Base-by-base conservation (phyloP, 30 jellyfish, hydroid and myxozoan genomes). In the Aurelia sp. region DNA sequence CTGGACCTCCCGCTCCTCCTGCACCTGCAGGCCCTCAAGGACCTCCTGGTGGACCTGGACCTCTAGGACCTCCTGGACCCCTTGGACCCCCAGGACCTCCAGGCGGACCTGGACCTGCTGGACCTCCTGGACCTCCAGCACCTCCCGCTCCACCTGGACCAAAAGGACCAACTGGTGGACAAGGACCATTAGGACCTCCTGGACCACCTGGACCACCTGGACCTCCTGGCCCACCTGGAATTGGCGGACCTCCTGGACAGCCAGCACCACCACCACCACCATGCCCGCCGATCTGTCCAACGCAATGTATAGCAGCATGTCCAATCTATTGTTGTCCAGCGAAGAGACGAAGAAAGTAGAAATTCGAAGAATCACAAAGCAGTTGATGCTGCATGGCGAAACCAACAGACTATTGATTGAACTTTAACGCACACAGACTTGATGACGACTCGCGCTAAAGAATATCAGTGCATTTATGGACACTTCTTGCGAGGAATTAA, bases 231-330 rank as follows among this genome's bases (percentile, higher is more conserved):
- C 92, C 86, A 16, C 92, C 96, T 67, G 96, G 94, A 74, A 64
- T 82, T 85, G 87, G 94, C 16, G 96, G 96, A 80, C 96, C 92
- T 40, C 96, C 96, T 66, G 96, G 97, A 63, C 87, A 79, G 21
- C 90, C 90, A n/a, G 97, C 96, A 74, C 97, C 97, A 72, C 97
- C 97, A 62, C 97, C 97, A 59, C 97, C 97, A 79, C 92, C 97
- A 80, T 78, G 92, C 57, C 93, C 93, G 76, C 93, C 97, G 69
- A 73, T 74, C 81, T 80, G 93, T 63, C 97, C 97, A 86, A 58
- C 69, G 20, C 84, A 68, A 67, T 91, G 98, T 84, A 85, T 91
- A 21, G 96, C 98, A 22, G 83, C 92, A 40, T 91, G 98, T 57
- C 96, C 98, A 79, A 76, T 85, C 37, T 79, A 85, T 81, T 91